Evolutionary conservation across 2,888 invertebrate species (phyloP).

Genomic region (Oligia strigilis): DNA sequence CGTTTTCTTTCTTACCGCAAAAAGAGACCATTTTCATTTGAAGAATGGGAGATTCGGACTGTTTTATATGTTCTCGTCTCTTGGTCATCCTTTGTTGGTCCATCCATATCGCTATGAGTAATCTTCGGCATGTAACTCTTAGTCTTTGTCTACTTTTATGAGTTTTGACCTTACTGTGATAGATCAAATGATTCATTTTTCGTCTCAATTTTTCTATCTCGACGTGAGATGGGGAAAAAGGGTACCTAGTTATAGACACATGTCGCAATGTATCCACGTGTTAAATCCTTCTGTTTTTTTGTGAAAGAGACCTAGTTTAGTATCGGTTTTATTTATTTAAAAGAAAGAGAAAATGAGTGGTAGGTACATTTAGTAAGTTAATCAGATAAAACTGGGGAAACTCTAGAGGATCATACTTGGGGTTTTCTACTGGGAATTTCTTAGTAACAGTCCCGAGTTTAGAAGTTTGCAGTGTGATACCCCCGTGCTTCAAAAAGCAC

Average conservation of each 20-base stretch:
- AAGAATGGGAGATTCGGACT: background rate
- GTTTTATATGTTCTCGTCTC: background rate
- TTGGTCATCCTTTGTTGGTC: background rate
- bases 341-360: background rate
- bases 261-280: background rate
- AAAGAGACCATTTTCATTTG: slow-evolving; percentile 15
- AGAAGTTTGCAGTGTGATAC: no score
- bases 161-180: background rate
- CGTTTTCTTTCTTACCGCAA: slow-evolving; percentile 5
- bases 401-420: no score
- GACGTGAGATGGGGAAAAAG: background rate
- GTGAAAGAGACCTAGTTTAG: background rate
- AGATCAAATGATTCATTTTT: background rate
- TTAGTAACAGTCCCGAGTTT: no score
- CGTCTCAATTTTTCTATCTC: no score
- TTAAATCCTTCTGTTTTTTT: background rate
- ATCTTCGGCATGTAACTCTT: no score
- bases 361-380: background rate
- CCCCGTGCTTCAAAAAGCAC: no score
- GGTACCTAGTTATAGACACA: background rate
- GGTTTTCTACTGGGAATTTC: no score
- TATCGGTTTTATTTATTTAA: background rate
- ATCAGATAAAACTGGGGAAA: background rate
- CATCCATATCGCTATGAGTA: background rate
- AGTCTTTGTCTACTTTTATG: background rate